Percentiles rank a stretch among this genome's conserved stretches.
Conservation (phyloP, 2,888 invertebrate genomes). For the Choristoneura rosaceana region DNA sequence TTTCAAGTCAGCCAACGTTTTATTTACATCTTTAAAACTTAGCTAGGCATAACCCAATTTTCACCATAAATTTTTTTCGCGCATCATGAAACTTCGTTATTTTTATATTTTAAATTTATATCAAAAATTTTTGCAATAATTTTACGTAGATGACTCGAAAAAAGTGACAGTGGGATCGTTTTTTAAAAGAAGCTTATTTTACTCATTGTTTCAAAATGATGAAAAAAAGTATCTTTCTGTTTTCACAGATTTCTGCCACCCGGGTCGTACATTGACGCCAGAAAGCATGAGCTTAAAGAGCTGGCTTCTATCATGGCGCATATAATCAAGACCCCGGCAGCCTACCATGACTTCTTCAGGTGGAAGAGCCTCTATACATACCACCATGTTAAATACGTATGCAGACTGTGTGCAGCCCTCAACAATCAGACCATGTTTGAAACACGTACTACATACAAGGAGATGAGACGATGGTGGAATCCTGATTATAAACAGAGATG, state of each 20-base stretch:
- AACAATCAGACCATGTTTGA: neutral
- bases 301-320: neutral
- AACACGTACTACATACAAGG: neutral
- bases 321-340: neutral
- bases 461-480: constrained; percentile 8
- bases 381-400: neutral
- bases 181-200: too few species aligned
- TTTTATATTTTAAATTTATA: too few species aligned
- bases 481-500: neutral
- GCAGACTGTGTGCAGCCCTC: neutral
- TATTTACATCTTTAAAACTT: too few species aligned
- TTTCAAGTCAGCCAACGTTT: too few species aligned
- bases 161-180: too few species aligned
- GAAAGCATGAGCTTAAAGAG: neutral
- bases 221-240: neutral
- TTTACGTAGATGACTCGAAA: too few species aligned
- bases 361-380: neutral
- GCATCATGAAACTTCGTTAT: too few species aligned
- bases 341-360: neutral
- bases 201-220: too few species aligned
- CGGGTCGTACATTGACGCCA: constrained; percentile 7
- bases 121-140: too few species aligned
- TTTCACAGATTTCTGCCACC: constrained; percentile 4
- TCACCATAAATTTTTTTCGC: too few species aligned
- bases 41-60: too few species aligned